phyloP scores from a whole-genome alignment of 2,113 vertebrate species.

The Formicarius rufipectus region DNA sequence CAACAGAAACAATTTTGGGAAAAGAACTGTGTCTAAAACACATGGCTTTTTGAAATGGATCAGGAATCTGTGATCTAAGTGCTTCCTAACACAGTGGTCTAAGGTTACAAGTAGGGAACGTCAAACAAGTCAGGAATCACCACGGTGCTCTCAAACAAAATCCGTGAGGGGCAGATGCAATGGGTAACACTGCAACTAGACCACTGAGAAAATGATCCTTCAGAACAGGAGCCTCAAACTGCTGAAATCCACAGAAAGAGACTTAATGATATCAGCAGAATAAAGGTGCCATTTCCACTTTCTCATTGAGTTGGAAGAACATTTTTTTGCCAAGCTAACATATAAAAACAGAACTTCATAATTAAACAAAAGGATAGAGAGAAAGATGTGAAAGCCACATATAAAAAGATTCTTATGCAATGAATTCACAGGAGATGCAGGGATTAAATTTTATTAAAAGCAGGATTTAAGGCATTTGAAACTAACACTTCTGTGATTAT shows the following conservation, averaged over 20 bases:
- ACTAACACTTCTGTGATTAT: neutral
- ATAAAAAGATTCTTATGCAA: neutral
- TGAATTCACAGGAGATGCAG: neutral
- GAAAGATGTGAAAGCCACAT: neutral
- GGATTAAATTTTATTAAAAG: neutral
- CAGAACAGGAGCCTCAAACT: neutral
- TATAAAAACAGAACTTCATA: neutral
- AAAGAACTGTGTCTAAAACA: neutral
- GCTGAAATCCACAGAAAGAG: neutral
- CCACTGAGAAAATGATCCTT: neutral
- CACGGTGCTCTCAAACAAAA: neutral
- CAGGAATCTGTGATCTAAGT: neutral
- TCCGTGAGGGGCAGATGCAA: neutral
- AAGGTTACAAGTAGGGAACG: constrained; percentile 28
- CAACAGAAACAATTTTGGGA: neutral
- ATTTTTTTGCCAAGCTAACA: neutral
- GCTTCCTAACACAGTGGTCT: constrained; percentile 2
- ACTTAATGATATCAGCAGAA: neutral
- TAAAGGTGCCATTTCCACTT: neutral
- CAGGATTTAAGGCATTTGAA: neutral
- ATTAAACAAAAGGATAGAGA: neutral
- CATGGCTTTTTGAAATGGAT: neutral
- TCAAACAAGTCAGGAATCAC: constrained; percentile 41
- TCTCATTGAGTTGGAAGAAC: neutral
- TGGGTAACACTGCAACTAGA: neutral